Base-by-base conservation (phyloP, 1,140 invertebrate species). In the Lepeophtheirus salmonis region DNA sequence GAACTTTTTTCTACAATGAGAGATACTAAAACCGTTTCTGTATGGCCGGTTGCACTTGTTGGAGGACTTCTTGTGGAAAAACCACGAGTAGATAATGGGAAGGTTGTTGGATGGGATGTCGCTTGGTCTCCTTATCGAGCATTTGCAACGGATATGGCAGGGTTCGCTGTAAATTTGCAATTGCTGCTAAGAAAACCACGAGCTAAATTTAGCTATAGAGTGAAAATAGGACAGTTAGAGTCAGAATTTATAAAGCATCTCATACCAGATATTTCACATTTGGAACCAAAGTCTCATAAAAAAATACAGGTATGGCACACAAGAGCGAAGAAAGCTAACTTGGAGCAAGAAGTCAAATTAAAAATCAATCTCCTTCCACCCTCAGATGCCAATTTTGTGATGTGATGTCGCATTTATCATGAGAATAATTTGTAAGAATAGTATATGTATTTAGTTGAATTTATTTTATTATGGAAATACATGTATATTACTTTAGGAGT, bases 91-190 rank as follows among this genome's bases (percentile, higher is more conserved):
- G 76, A 23, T 23, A 55, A 65, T 3, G 78, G 76, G 6, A 80
- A 84, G 71, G 86, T 97, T 1, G 76, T 77, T 16, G 84, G 84
- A 10, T 96, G 85, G 72, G 72, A 75, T 59, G 74, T 74, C 0
- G 70, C 71, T 22, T 80, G 74, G 87, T 83, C 84, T 65, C 83
- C 88, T 0, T 80, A 89, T 62, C 74, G 94, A 64, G 81, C 83
- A 0, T 98, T 97, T 76, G 89, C 94, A 2, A 81, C 94, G 22
- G 96, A 99, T 67, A 98, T 98, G 95, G 94, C 94, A 1, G 92
- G 89, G 1, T 99, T 99, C 74, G 91, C 89, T 14, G 83, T 98
- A 13, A 92, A 90, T 71, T 69, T 94, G 1, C 76, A 81, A 17
- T 71, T 92, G 12, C 75, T 97, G 18, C 71, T 87, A 1, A 74